phyloP scores from a whole-genome alignment of 2,113 vertebrate genomes.

The Esox niger region DNA sequence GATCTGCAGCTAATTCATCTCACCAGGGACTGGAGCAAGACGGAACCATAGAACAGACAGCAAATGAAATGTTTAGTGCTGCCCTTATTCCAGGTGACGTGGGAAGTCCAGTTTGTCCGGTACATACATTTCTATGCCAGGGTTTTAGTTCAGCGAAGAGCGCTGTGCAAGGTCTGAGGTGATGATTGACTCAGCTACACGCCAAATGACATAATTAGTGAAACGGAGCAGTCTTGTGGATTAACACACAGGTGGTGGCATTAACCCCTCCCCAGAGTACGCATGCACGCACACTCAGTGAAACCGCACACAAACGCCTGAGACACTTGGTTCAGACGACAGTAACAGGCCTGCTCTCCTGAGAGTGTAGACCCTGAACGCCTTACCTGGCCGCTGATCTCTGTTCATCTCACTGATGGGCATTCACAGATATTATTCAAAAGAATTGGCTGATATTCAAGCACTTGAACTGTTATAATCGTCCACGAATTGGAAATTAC shows the following conservation, averaged over 20 bases:
- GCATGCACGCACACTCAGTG: too few relatives aligned
- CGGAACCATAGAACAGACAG: background rate
- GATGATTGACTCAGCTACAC: background rate
- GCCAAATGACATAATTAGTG: conserved; percentile 36
- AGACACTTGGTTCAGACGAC: conserved; percentile 34
- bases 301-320: background rate
- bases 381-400: too few relatives aligned
- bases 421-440: too few relatives aligned
- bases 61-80: background rate
- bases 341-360: background rate
- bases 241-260: conserved; percentile 42
- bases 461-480: too few relatives aligned
- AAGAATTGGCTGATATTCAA: too few relatives aligned
- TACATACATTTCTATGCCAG: too few relatives aligned
- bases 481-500: too few relatives aligned
- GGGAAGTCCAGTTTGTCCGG: background rate
- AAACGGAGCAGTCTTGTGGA: conserved; percentile 10
- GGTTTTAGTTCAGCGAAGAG: too few relatives aligned
- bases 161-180: background rate
- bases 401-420: too few relatives aligned
- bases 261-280: conserved; percentile 21
- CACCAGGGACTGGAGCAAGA: too few relatives aligned
- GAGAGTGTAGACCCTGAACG: too few relatives aligned
- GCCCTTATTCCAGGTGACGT: background rate
- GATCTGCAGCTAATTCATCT: too few relatives aligned